phyloP scores from a whole-genome alignment of 2,113 vertebrate species.

The Nymphicus hollandicus region DNA sequence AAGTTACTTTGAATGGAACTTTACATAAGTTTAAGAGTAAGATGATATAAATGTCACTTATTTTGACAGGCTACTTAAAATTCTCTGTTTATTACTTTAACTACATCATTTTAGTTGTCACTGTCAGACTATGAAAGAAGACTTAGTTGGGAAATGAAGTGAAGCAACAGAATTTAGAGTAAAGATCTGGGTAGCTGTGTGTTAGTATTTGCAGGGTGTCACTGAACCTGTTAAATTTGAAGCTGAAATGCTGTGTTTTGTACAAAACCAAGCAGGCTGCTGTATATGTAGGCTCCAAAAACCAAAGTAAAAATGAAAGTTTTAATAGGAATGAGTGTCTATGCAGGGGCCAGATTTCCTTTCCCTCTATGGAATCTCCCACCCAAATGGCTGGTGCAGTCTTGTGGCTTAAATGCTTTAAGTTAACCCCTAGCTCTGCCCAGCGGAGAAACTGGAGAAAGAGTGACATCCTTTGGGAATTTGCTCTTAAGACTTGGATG shows the following conservation, averaged over 20 bases:
- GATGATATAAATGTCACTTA: slow-evolving; percentile 19
- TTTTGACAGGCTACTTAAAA: slow-evolving; percentile 53
- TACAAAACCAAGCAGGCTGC: not conserved
- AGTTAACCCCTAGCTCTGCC: not conserved
- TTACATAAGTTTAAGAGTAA: not conserved
- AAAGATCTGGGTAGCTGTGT: not conserved
- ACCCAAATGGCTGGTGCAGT: not conserved
- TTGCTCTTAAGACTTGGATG: not conserved
- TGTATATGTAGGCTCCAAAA: not conserved
- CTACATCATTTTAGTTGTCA: slow-evolving; percentile 43
- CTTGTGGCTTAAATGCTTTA: not conserved
- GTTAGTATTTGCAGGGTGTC: not conserved
- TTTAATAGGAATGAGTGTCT: not conserved
- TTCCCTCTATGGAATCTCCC: not conserved
- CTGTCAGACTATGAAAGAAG: slow-evolving; percentile 2
- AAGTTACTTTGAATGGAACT: slow-evolving; percentile 40
- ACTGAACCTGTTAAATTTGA: not conserved
- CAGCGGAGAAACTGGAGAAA: not conserved
- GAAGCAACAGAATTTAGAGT: slow-evolving; percentile 8
- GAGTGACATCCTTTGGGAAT: not conserved
- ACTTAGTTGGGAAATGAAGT: not conserved
- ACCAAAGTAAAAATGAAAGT: not conserved
- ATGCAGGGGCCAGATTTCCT: not conserved
- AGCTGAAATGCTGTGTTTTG: not conserved
- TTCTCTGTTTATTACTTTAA: slow-evolving; percentile 54